A percentile compares a stretch with the other conserved stretches of the same genome.
Evolutionary conservation across 2,113 vertebrate genomes (phyloP).

Genomic region (Silurus asotus): DNA sequence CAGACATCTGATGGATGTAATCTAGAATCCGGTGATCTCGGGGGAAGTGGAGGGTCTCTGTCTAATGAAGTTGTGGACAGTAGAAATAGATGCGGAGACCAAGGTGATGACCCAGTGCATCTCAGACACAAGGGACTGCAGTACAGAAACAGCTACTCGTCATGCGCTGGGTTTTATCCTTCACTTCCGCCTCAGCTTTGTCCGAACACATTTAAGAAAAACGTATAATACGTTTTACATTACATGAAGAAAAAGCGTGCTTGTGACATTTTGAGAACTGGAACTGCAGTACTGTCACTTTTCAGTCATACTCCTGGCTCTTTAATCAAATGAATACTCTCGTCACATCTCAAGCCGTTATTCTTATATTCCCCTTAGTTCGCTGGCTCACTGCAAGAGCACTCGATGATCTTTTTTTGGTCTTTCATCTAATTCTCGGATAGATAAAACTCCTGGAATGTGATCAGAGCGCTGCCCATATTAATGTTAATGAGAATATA

Average conservation of each 20-base stretch:
- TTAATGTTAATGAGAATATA: conserved; percentile 41
- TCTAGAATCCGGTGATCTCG: conserved; percentile 36
- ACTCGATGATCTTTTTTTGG: background rate
- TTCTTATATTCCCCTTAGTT: background rate
- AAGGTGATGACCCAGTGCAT: conserved; percentile 18
- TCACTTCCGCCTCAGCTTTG: background rate
- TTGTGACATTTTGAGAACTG: background rate
- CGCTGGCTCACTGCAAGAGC: background rate
- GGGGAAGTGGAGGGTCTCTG: conserved; percentile 25
- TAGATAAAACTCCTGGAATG: conserved; percentile 10
- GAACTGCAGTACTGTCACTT: background rate
- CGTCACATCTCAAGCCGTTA: background rate
- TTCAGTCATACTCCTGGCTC: background rate
- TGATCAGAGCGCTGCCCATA: conserved; percentile 18
- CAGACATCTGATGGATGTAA: conserved; percentile 44
- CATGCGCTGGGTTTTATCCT: conserved; percentile 1
- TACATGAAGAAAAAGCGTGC: background rate
- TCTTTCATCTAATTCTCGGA: conserved; percentile 7
- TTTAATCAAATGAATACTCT: background rate
- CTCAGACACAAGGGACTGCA: conserved; percentile 1
- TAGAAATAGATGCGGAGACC: conserved; percentile 29
- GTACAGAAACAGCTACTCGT: conserved; percentile 14
- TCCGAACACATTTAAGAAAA: background rate
- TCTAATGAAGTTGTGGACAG: conserved; percentile 41
- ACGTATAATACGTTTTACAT: conserved; percentile 2